Conservation (phyloP, 2,888 invertebrate genomes). For the Macrophya alboannulata region DNA sequence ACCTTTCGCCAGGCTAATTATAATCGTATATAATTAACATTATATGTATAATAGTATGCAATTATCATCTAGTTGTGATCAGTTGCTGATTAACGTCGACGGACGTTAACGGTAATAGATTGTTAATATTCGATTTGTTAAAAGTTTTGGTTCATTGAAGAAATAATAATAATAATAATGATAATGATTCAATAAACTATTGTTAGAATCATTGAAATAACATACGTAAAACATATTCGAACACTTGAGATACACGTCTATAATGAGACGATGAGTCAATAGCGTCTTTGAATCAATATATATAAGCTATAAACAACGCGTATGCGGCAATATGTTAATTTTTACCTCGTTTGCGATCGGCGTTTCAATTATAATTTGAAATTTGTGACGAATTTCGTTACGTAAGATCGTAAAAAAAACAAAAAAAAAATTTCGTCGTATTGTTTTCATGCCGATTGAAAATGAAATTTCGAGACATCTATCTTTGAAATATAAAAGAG, state of each 20-base stretch:
- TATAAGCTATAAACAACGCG: background rate
- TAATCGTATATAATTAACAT: conserved; percentile 30
- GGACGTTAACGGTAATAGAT: background rate
- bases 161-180: background rate
- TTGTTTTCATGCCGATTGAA: background rate
- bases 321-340: background rate
- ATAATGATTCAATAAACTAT: background rate
- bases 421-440: too few relatives aligned
- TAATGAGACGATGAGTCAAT: background rate
- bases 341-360: background rate
- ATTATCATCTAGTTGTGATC: background rate
- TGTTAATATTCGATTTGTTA: background rate
- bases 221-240: background rate
- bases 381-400: conserved; percentile 6
- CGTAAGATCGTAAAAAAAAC: conserved; percentile 20
- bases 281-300: background rate
- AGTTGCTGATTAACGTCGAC: background rate
- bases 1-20: conserved; percentile 36
- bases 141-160: background rate
- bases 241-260: background rate
- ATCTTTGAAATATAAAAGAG: background rate
- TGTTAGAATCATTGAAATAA: background rate
- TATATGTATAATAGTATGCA: background rate
- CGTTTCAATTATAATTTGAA: background rate
- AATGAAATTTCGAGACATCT: background rate